Conservation (phyloP, 1,140 invertebrate species). For the Hylaeus volcanicus region DNA sequence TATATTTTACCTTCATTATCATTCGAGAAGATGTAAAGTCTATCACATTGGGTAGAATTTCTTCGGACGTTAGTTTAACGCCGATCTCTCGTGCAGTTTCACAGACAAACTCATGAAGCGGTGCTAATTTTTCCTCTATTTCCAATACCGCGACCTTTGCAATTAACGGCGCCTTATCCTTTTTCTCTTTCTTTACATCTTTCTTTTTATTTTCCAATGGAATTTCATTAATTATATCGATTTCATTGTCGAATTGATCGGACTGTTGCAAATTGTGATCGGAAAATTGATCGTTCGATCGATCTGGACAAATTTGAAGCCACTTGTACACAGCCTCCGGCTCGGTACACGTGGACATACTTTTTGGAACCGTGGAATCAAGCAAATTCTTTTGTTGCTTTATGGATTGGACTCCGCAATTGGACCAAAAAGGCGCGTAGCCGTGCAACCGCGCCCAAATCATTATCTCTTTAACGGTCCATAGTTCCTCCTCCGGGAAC, state of each 20-base stretch:
- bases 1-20: slow-evolving; percentile 67
- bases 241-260: slow-evolving; percentile 12
- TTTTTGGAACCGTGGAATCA: background rate
- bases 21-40: slow-evolving; percentile 68
- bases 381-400: slow-evolving; percentile 47
- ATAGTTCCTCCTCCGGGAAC: slow-evolving; percentile 72
- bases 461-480: slow-evolving; percentile 81
- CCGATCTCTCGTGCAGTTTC: slow-evolving; percentile 71
- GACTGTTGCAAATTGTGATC: background rate
- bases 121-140: slow-evolving; percentile 60
- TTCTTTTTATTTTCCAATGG: background rate
- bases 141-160: slow-evolving; percentile 59
- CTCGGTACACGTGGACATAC: slow-evolving; percentile 53
- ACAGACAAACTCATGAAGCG: slow-evolving; percentile 69
- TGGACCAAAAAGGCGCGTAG: slow-evolving; percentile 70
- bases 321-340: slow-evolving; percentile 61
- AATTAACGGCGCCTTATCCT: background rate
- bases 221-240: slow-evolving; percentile 59
- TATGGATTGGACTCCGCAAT: background rate
- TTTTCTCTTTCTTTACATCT: background rate
- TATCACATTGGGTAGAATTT: slow-evolving; percentile 69
- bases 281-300: slow-evolving; percentile 6
- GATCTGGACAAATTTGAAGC: slow-evolving; percentile 48
- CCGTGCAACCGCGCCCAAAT: slow-evolving; percentile 80
- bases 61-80: slow-evolving; percentile 69